These are phyloP conservation scores for Ornithoptera alexandrae DNA, from an alignment of 2,888 invertebrate genomes.

Conservation along the genomic window DNA sequence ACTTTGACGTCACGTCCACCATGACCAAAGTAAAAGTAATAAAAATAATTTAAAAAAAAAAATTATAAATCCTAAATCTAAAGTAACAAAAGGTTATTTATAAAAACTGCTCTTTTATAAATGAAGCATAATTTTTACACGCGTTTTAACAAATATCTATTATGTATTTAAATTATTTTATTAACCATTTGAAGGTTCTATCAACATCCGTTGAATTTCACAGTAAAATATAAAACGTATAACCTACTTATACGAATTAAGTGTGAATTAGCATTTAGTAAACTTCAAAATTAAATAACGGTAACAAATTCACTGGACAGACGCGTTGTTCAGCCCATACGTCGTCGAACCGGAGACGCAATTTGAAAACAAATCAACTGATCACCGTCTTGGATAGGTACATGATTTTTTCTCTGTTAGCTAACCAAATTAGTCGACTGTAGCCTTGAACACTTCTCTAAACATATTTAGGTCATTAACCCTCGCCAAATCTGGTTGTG, in stretches of 20 bases:
- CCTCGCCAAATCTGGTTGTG: constrained; percentile 77
- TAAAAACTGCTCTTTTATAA: too few relatives aligned
- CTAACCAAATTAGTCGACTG: constrained; percentile 64
- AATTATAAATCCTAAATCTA: too few relatives aligned
- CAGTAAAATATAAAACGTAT: too few relatives aligned
- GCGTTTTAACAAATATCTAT: too few relatives aligned
- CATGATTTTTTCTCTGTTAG: constrained; percentile 62
- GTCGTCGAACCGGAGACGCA: constrained; percentile 27
- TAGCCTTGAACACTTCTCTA: constrained; percentile 77
- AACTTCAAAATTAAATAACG: constrained; percentile 53
- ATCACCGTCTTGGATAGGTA: constrained; percentile 57
- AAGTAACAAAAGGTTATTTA: too few relatives aligned
- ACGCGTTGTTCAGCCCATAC: constrained; percentile 47
- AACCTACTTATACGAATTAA: background rate
- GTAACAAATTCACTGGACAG: constrained; percentile 55
- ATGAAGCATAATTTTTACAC: too few relatives aligned
- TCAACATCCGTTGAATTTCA: too few relatives aligned
- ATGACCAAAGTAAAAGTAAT: too few relatives aligned
- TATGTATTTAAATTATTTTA: too few relatives aligned
- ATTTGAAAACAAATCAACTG: constrained; percentile 52
- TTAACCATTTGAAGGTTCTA: too few relatives aligned
- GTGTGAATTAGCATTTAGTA: background rate
- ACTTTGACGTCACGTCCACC: too few relatives aligned
- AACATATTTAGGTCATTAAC: constrained; percentile 79
- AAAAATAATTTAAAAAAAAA: too few relatives aligned